Conservation (phyloP, 2,888 invertebrate species). For the Epinotia demarniana region DNA sequence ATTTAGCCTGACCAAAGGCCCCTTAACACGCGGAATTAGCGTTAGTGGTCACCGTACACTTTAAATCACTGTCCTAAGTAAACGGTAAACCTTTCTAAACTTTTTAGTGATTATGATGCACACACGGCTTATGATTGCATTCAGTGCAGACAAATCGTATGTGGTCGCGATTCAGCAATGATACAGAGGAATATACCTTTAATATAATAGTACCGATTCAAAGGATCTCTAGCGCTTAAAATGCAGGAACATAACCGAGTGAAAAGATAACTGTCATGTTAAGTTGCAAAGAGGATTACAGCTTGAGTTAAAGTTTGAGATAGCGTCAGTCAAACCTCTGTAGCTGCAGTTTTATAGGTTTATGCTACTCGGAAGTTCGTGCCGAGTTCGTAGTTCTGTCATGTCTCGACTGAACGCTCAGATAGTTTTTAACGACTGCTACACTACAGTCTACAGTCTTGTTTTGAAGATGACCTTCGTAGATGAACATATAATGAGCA, state of each 20-base stretch:
- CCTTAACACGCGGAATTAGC: too few relatives aligned
- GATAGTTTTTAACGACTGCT: constrained; percentile 9
- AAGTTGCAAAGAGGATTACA: constrained; percentile 10
- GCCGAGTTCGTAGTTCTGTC: constrained; percentile 6
- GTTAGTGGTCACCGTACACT: too few relatives aligned
- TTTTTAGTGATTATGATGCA: too few relatives aligned
- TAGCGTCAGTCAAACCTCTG: constrained; percentile 7
- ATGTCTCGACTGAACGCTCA: background rate
- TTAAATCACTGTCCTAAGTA: too few relatives aligned
- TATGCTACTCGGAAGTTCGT: background rate
- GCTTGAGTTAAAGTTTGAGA: background rate
- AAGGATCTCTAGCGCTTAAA: background rate
- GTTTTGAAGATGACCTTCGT: background rate
- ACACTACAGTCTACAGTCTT: background rate
- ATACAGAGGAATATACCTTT: too few relatives aligned
- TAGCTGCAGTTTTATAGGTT: constrained; percentile 9
- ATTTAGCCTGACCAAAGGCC: too few relatives aligned
- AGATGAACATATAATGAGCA: background rate
- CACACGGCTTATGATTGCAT: too few relatives aligned
- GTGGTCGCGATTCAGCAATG: too few relatives aligned
- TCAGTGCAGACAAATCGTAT: too few relatives aligned
- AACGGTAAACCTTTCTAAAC: too few relatives aligned
- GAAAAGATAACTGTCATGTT: constrained; percentile 7
- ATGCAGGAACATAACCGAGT: background rate
- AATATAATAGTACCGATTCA: too few relatives aligned